A percentile compares a stretch with the other conserved stretches of the same genome.
phyloP scores from a whole-genome alignment of 2,797 vertebrate genomes.

The Hyperoplus immaculatus region DNA sequence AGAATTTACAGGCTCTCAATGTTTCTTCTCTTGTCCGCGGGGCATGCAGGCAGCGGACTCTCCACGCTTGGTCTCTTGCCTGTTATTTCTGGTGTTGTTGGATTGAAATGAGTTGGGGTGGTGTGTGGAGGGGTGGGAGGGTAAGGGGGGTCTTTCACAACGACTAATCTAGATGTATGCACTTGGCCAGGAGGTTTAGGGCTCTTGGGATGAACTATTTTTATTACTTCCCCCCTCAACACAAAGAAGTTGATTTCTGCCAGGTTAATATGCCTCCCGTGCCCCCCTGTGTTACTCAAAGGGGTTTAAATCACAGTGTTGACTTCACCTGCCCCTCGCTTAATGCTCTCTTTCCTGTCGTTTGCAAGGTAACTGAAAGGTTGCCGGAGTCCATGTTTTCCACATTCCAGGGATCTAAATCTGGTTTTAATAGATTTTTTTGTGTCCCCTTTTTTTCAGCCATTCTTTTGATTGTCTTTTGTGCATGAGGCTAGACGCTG shows the following conservation, averaged over 20 bases:
- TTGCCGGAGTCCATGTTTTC: slow-evolving; percentile 39
- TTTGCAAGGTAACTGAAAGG: slow-evolving; percentile 60
- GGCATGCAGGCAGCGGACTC: slow-evolving; percentile 28
- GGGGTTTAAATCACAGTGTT: slow-evolving; percentile 70
- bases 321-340: slow-evolving; percentile 58
- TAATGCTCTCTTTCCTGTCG: slow-evolving; percentile 62
- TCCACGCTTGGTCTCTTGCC: slow-evolving; percentile 57
- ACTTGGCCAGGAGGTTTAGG: slow-evolving; percentile 64
- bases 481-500: slow-evolving; percentile 8
- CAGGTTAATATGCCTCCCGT: slow-evolving; percentile 76
- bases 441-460: background rate
- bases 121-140: no score
- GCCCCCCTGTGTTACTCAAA: slow-evolving; percentile 50
- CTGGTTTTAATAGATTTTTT: slow-evolving; percentile 59
- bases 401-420: slow-evolving; percentile 60
- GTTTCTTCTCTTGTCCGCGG: slow-evolving; percentile 32
- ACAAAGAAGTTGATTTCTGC: slow-evolving; percentile 78
- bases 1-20: slow-evolving; percentile 43
- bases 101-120: slow-evolving; percentile 72
- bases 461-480: background rate
- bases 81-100: slow-evolving; percentile 71
- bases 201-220: slow-evolving; percentile 73
- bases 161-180: slow-evolving; percentile 78
- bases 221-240: slow-evolving; percentile 76
- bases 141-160: slow-evolving; percentile 59